Base-by-base conservation (phyloP, 2,888 invertebrate species). In the Ornithoptera priamus region DNA sequence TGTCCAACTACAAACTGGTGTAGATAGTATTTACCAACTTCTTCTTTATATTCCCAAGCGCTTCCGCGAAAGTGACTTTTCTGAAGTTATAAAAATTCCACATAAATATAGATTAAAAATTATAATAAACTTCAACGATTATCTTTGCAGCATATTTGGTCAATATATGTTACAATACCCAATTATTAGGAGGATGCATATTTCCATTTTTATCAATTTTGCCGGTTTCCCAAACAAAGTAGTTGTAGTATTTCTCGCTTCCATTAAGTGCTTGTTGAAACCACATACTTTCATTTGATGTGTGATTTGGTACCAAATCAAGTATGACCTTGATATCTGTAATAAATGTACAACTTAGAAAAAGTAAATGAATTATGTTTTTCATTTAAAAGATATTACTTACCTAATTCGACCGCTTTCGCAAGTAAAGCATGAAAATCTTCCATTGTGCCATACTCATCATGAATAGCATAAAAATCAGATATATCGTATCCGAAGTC, bases 401-500 rank as follows among this genome's bases (percentile, higher is more conserved):
- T 80, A 84, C 93, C 93, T n/a, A 93, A 78, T 70, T 89, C 81
- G 20, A 92, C 89, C 3, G 95, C 93, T 70, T 85, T 91, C 0
- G 77, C 78, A 1, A 95, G 78, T 12, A 96, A 83, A 36, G 85
- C 86, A 50, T 95, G 94, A 74, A 97, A 96, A 81, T 97, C 96
- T 18, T 92, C 89, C 93, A 97, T 93, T 0, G 93, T 95, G 2
- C 97, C 97, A 79, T 95, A 97, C 65, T 94, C 92, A 3, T 94
- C 93, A 65, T 97, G 95, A 50, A 97, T 94, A 4, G 91, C 94
- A 24, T 90, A 94, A 80, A 95, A 96, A 82, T 96, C 94, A 0
- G 95, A 90, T 71, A 97, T 95, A 79, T 97, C 97, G 77, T 97
- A 97, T 2, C 97, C 97, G 80, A 96, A 96, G 81, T 97, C 97